Conservation (phyloP, 2,797 vertebrate genomes). For the Syngnathus rostellatus region DNA sequence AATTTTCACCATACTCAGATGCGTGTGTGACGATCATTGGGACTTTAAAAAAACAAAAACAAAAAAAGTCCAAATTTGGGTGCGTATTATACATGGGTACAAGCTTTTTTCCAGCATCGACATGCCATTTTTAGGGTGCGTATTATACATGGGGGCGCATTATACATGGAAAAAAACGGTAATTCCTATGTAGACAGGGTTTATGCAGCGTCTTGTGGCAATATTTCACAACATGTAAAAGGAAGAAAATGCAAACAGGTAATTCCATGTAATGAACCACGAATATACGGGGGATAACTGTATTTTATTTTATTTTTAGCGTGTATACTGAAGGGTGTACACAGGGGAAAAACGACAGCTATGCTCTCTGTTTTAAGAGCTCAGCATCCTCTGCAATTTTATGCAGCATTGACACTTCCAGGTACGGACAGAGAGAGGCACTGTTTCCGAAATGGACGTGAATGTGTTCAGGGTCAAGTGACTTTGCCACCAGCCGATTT, state of each 20-base stretch:
- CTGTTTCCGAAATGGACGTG: background rate
- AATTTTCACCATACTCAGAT: too few species aligned
- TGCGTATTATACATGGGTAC: too few species aligned
- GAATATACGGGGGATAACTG: constrained; percentile 12
- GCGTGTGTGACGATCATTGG: too few species aligned
- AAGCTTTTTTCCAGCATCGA: too few species aligned
- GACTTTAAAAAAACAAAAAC: too few species aligned
- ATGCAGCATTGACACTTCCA: constrained; percentile 27
- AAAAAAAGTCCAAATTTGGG: too few species aligned
- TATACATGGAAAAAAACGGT: too few species aligned
- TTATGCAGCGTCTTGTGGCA: background rate
- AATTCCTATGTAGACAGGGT: background rate
- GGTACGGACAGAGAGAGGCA: background rate
- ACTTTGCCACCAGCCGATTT: constrained; percentile 4
- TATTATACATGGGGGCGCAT: too few species aligned
- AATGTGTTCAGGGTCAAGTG: constrained; percentile 4
- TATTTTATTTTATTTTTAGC: background rate
- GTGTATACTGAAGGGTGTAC: constrained; percentile 8
- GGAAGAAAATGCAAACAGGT: background rate
- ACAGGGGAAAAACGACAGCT: background rate
- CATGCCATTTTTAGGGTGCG: too few species aligned
- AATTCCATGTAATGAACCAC: constrained; percentile 31
- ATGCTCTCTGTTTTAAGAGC: constrained; percentile 41
- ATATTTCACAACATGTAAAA: background rate
- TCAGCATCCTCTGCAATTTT: constrained; percentile 34